Evolutionary conservation across 2,113 vertebrate genomes (phyloP).

Genomic region (Strix aluco): DNA sequence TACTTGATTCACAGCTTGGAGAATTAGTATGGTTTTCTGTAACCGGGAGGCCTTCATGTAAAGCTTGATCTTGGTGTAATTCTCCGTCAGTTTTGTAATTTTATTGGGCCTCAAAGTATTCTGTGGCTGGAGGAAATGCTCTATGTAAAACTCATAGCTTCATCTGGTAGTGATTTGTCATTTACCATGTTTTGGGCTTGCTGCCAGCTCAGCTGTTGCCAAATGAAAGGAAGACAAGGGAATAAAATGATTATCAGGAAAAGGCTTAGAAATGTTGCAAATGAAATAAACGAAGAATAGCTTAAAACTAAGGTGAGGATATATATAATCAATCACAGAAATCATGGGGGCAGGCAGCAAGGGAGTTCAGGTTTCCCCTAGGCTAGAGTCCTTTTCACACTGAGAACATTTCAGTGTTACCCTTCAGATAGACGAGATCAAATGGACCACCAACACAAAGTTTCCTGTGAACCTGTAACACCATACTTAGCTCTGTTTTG

Average conservation of each 20-base stretch:
- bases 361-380: not conserved
- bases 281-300: conserved; percentile 63
- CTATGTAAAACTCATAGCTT: conserved; percentile 68
- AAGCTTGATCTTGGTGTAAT: conserved; percentile 51
- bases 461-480: not conserved
- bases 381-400: not conserved
- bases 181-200: conserved; percentile 75
- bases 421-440: conserved; percentile 2
- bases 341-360: not conserved
- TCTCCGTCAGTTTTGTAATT: conserved; percentile 62
- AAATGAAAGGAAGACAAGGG: conserved; percentile 72
- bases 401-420: not conserved
- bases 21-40: conserved; percentile 17
- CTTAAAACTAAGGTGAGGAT: conserved; percentile 46
- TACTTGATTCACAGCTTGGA: conserved; percentile 21
- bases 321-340: conserved; percentile 30
- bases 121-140: conserved; percentile 71
- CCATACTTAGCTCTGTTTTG: not conserved
- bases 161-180: conserved; percentile 89
- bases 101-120: conserved; percentile 64
- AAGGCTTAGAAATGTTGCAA: conserved; percentile 65
- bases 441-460: conserved; percentile 16
- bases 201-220: conserved; percentile 77
- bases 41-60: conserved; percentile 19
- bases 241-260: conserved; percentile 77